Percentiles rank a stretch among this genome's conserved stretches.
Evolutionary conservation across 2,797 vertebrate species (phyloP).

Genomic region (Chelonia mydas): DNA sequence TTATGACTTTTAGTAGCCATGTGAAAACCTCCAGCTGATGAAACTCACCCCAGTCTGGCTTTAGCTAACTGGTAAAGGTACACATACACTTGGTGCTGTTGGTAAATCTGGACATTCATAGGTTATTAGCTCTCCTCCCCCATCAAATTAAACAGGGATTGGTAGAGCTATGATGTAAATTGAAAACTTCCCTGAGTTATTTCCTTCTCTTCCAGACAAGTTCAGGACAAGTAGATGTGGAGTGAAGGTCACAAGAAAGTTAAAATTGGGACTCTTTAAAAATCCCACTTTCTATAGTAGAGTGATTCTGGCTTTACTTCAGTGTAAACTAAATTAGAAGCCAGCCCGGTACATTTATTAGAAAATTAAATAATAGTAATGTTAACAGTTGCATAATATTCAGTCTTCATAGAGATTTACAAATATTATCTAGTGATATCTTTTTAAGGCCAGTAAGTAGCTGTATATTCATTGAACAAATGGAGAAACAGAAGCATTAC

Average conservation of each 20-base stretch:
- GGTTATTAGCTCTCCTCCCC: not conserved
- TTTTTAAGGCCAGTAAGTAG: not conserved
- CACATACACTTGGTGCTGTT: not conserved
- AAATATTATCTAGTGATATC: not conserved
- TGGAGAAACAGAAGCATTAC: conserved; percentile 28
- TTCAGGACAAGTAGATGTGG: not conserved
- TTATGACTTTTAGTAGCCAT: conserved; percentile 38
- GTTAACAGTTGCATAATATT: not conserved
- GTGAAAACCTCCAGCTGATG: not conserved
- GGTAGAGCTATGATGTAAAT: not conserved
- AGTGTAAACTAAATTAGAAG: not conserved
- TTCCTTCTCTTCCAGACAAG: conserved; percentile 6
- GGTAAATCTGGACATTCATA: not conserved
- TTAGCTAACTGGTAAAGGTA: not conserved
- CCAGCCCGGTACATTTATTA: not conserved
- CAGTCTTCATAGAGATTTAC: not conserved
- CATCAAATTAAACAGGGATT: not conserved
- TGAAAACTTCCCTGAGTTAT: not conserved
- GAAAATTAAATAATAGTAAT: not conserved
- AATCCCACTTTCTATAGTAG: not conserved
- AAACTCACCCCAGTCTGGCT: not conserved
- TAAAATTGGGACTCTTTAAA: not conserved
- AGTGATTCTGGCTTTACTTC: not conserved
- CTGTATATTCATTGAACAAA: conserved; percentile 32
- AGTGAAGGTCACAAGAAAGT: not conserved